Conservation (phyloP, 2,113 vertebrate genomes). For the Scophthalmus maximus region DNA sequence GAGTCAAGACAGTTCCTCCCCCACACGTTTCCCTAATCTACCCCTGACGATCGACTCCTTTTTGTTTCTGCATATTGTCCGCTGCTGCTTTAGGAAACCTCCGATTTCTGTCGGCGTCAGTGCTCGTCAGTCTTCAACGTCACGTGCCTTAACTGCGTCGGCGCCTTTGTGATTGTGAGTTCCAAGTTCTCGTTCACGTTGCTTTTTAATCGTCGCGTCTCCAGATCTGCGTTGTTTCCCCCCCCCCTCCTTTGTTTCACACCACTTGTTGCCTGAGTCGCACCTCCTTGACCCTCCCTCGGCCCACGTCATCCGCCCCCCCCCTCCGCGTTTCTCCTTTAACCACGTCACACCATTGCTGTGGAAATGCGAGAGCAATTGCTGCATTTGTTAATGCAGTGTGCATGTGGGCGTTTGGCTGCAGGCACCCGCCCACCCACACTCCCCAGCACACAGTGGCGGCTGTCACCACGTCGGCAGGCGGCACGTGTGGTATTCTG, state of each 20-base stretch:
- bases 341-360: too few species aligned
- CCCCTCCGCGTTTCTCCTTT: conserved; percentile 20
- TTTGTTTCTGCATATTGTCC: too few species aligned
- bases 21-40: neutral
- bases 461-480: conserved; percentile 47
- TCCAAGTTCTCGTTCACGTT: too few species aligned
- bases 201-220: too few species aligned
- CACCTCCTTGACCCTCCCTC: conserved; percentile 16
- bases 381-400: too few species aligned
- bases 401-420: conserved; percentile 49
- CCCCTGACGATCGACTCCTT: too few species aligned
- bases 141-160: neutral
- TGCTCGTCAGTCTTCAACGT: neutral
- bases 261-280: too few species aligned
- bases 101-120: too few species aligned
- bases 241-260: neutral
- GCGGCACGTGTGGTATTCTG: conserved; percentile 44
- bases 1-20: neutral
- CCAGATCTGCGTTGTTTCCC: conserved; percentile 24
- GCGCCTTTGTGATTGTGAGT: too few species aligned
- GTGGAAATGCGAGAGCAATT: too few species aligned
- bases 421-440: conserved; percentile 58
- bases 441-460: conserved; percentile 45
- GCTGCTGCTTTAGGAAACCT: too few species aligned
- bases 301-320: neutral